Evolutionary conservation across 2,113 vertebrate genomes (phyloP), one percentile per base, ranked within the genome.

Genomic region (Phocoena sinus): DNA sequence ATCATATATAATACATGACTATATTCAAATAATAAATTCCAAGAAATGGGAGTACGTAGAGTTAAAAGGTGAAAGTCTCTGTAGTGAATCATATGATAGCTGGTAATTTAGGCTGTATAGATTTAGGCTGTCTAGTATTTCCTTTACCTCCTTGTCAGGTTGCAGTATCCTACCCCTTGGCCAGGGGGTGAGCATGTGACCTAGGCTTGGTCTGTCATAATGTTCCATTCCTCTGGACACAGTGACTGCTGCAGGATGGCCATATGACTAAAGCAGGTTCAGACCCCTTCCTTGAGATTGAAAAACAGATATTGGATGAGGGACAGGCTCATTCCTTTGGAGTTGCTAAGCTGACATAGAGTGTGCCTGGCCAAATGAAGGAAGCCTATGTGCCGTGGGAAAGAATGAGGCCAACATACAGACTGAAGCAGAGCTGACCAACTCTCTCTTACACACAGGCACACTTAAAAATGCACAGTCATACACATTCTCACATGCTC

Each of bases 41-140:
- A 92, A 94, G 60, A 70, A 95, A 60, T 84, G 41, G 33, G 91
- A 94, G 21, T 56, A 73, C n/a, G 26, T 85, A 76, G 81, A 91
- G 18, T 82, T 95, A 65, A 95, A 76, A 92, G 21, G 63, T 82
- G 44, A 82, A 81, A 77, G n/a, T 74, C 21, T 90, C 18, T 31
- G 17, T 71, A 44, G 20, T 74, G 53, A 92, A 71, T 90, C 47
- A 36, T 91, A 56, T 47, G 36, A n/a, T 80, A 67, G 33, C 23
- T 95, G 50, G 80, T 93, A 41, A 86, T 87, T 77, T 90, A 83
- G 68, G 14, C 25, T 86, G 44, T 86, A 20, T 68, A 33, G 38
- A 82, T 87, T 77, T 90, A 83, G 68, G 21, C 25, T 86, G 53
- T 86, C 23, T 62, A 38, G 38, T 94, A 56, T 77, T 23, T 58